Percentiles rank a stretch among this genome's conserved stretches.
These are phyloP conservation scores for Coboldia fuscipes DNA, from an alignment of 1,140 invertebrate species.

Conservation along the genomic window DNA sequence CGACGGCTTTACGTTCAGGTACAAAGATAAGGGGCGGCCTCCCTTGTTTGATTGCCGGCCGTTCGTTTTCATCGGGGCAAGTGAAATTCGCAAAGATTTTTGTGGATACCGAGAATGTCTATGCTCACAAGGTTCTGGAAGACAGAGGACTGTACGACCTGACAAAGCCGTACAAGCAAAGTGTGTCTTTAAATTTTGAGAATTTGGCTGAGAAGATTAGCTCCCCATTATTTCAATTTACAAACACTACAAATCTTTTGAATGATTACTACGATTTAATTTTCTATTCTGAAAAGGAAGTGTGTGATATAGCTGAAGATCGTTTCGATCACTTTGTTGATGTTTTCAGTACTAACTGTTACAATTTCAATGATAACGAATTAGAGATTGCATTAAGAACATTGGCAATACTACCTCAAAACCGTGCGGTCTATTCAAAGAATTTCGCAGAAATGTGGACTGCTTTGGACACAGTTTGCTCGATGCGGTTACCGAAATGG, in stretches of 20 bases:
- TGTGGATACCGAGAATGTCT: conserved; percentile 15
- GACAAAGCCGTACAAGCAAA: conserved; percentile 2
- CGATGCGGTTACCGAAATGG: conserved; percentile 20
- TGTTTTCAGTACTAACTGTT: conserved; percentile 17
- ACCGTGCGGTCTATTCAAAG: conserved; percentile 10
- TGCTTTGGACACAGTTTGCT: conserved; percentile 27
- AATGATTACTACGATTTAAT: conserved; percentile 17
- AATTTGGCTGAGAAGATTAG: conserved; percentile 5
- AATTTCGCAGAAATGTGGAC: conserved; percentile 29
- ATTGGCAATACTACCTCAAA: conserved; percentile 17
- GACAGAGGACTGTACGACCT: conserved; percentile 3
- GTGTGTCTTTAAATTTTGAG: conserved; percentile 3
- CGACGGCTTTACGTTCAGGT: too few species aligned
- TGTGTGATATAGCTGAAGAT: conserved; percentile 13
- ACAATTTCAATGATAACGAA: conserved; percentile 21
- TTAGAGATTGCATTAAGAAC: conserved; percentile 16
- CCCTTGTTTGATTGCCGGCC: too few species aligned
- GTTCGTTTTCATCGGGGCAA: too few species aligned
- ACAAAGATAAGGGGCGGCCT: too few species aligned
- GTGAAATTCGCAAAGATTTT: conserved; percentile 10
- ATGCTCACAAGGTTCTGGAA: conserved; percentile 14
- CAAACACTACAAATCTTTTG: conserved; percentile 15
- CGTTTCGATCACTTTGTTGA: conserved; percentile 21
- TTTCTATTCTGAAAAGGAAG: conserved; percentile 13
- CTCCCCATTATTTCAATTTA: too few species aligned